Percentiles rank a stretch among this genome's conserved stretches.
These are phyloP conservation scores for Sycophaga agraensis DNA, from an alignment of 1,140 invertebrate genomes.

Conservation along the genomic window DNA sequence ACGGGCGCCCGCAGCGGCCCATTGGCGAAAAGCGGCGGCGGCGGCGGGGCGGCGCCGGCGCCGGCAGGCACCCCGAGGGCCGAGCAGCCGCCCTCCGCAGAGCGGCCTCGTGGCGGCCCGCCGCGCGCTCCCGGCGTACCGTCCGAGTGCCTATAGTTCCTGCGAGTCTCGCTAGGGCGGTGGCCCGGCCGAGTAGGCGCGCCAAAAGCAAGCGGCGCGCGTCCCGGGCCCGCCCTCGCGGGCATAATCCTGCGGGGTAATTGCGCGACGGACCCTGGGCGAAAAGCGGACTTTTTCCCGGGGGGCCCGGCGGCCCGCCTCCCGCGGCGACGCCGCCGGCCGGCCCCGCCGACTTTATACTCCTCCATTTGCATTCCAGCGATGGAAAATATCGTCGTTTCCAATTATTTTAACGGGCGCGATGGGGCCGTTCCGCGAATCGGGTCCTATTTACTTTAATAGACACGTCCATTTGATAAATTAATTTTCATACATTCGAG, in stretches of 20 bases:
- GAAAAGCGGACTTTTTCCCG: no score
- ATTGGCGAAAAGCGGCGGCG: conserved; percentile 25
- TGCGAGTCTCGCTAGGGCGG: conserved; percentile 45
- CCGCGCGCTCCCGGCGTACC: conserved; percentile 48
- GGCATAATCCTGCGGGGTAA: no score
- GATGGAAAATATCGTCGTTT: not conserved
- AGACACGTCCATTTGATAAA: not conserved
- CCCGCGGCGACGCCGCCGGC: no score
- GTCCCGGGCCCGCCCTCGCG: not conserved
- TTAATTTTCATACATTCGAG: not conserved
- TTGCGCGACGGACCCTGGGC: no score
- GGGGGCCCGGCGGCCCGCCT: no score
- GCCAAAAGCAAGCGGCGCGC: no score
- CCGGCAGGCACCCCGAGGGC: conserved; percentile 25
- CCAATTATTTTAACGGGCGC: no score
- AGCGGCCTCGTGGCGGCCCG: no score
- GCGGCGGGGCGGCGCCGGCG: no score
- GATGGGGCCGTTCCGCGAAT: not conserved
- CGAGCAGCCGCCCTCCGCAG: conserved; percentile 38
- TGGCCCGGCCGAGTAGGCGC: no score
- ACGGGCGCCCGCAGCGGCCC: not conserved
- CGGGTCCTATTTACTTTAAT: not conserved
- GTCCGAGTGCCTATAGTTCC: conserved; percentile 52
- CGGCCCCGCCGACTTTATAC: no score
- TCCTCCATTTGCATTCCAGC: not conserved